Percentiles rank a stretch among this genome's conserved stretches.
phyloP scores from a whole-genome alignment of 2,888 invertebrate species.

The Drosophila prolongata region DNA sequence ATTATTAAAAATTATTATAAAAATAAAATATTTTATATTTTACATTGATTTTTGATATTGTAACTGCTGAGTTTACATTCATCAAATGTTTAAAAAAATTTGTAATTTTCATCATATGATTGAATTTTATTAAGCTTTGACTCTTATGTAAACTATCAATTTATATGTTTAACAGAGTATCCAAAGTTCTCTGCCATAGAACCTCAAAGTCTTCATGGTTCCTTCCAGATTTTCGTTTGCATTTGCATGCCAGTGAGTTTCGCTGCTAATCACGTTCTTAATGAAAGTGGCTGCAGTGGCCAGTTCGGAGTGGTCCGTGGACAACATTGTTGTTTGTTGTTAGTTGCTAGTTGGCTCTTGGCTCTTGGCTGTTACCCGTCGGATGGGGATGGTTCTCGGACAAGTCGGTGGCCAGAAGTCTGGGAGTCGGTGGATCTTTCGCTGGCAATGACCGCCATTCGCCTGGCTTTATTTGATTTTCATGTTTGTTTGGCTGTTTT shows the following conservation, averaged over 20 bases:
- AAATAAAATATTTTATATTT: too few species aligned
- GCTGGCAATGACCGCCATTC: conserved; percentile 79
- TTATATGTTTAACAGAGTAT: conserved; percentile 13
- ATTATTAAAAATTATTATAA: too few species aligned
- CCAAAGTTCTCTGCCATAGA: background rate
- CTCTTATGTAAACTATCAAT: too few species aligned
- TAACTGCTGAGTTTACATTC: too few species aligned
- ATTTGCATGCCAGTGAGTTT: conserved; percentile 70
- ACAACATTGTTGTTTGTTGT: conserved; percentile 28
- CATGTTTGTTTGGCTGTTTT: conserved; percentile 64
- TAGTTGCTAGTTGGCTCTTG: conserved; percentile 8
- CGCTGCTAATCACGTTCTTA: conserved; percentile 78
- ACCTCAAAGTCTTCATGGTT: conserved; percentile 1
- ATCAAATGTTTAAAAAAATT: too few species aligned
- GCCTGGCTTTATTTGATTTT: conserved; percentile 64
- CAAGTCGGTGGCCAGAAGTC: conserved; percentile 23
- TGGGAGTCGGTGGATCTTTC: conserved; percentile 51
- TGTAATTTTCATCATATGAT: too few species aligned
- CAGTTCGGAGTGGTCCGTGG: conserved; percentile 23
- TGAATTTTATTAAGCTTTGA: too few species aligned
- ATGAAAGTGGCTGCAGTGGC: conserved; percentile 72
- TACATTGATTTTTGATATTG: too few species aligned
- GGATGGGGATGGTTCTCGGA: conserved; percentile 13
- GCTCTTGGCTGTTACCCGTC: conserved; percentile 8
- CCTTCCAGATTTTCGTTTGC: conserved; percentile 23